A percentile compares a stretch with the other conserved stretches of the same genome.
phyloP scores from a whole-genome alignment of 2,797 vertebrate genomes.

The Cetoscarus ocellatus region DNA sequence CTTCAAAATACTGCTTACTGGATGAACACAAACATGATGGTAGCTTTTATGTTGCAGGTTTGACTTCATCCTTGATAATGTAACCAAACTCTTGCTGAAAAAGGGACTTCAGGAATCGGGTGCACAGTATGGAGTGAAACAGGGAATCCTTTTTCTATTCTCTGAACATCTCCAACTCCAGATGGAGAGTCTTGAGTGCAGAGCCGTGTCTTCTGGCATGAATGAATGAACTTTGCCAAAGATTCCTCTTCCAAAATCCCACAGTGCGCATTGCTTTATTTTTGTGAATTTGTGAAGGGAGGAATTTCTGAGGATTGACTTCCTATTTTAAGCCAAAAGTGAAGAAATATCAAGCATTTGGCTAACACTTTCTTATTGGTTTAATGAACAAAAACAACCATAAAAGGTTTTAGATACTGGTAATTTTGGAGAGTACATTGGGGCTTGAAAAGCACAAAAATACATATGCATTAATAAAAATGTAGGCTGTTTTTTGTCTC shows the following conservation, averaged over 20 bases:
- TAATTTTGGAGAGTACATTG: neutral
- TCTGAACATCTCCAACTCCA: conserved; percentile 6
- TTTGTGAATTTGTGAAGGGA: neutral
- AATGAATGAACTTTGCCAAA: neutral
- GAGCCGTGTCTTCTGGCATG: neutral
- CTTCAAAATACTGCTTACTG: neutral
- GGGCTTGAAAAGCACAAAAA: neutral
- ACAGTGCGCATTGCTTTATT: neutral
- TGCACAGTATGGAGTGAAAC: neutral
- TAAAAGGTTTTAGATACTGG: no score
- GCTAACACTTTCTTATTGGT: no score
- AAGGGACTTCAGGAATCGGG: neutral
- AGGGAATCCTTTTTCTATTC: conserved; percentile 21
- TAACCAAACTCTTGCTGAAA: neutral
- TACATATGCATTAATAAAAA: neutral
- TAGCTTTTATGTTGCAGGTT: neutral
- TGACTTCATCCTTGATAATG: neutral
- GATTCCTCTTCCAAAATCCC: conserved; percentile 5
- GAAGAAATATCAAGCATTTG: no score
- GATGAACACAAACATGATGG: neutral
- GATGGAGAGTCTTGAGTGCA: neutral
- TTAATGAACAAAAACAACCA: no score
- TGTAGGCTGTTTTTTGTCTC: neutral
- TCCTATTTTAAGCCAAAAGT: no score
- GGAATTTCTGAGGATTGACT: neutral